Evolutionary conservation across 2,113 vertebrate genomes (phyloP).

Genomic region (Beaufortia kweichowensis): DNA sequence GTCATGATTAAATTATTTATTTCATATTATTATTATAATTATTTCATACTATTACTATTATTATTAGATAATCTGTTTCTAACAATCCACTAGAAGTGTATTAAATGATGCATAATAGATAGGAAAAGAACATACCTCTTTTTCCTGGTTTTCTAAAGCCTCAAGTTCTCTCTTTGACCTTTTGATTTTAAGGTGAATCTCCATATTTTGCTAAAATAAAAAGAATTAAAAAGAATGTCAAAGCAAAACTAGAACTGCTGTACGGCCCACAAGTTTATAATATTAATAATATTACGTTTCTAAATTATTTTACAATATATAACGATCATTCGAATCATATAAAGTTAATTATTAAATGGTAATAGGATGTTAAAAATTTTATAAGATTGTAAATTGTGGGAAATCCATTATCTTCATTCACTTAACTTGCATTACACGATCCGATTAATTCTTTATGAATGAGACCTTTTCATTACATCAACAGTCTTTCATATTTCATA

Average conservation of each 20-base stretch:
- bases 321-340: no score
- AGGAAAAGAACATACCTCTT: constrained; percentile 62
- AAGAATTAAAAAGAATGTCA: constrained; percentile 21
- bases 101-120: not conserved
- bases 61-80: not conserved
- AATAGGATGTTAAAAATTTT: no score
- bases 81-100: no score
- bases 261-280: no score
- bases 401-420: no score
- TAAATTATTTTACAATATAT: no score
- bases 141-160: constrained; percentile 91
- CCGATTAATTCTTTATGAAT: no score
- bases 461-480: not conserved
- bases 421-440: no score
- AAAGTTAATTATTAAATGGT: no score
- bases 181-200: constrained; percentile 95
- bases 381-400: no score
- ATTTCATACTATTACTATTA: not conserved
- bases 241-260: not conserved
- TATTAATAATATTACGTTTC: no score
- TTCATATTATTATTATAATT: not conserved
- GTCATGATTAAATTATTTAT: no score
- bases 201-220: constrained; percentile 91
- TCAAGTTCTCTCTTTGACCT: constrained; percentile 91
- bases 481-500: constrained; percentile 10